Evolutionary conservation across 2,113 vertebrate species (phyloP).

Genomic region (Cephalopholis sonnerati): DNA sequence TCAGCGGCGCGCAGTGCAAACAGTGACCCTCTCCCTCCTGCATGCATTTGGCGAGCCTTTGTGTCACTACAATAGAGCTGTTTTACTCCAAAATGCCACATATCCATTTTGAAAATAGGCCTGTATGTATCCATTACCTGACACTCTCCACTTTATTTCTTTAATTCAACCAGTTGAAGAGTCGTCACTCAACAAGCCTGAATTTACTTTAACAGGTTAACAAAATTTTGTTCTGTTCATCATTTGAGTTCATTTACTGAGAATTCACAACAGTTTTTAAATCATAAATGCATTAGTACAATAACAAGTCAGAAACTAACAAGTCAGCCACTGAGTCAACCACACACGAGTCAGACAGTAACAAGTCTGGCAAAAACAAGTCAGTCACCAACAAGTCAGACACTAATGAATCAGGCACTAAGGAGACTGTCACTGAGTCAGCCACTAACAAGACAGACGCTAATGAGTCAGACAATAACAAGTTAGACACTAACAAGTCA

Average conservation of each 20-base stretch:
- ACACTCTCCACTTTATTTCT: background rate
- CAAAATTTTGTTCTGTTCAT: background rate
- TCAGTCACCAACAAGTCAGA: background rate
- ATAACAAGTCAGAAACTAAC: background rate
- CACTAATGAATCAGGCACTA: background rate
- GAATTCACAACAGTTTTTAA: background rate
- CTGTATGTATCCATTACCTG: background rate
- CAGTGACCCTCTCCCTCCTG: slow-evolving; percentile 13
- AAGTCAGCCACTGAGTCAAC: background rate
- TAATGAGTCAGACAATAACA: background rate
- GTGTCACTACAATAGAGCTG: slow-evolving; percentile 13
- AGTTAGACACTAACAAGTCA: background rate
- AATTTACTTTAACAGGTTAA: background rate
- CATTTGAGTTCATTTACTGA: slow-evolving; percentile 4
- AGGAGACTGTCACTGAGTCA: background rate
- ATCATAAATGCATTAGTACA: background rate
- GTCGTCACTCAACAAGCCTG: background rate
- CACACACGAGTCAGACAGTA: background rate
- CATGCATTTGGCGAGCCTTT: slow-evolving; percentile 20
- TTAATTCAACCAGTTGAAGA: background rate
- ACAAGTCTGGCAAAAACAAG: background rate
- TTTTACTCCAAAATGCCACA: slow-evolving; percentile 22
- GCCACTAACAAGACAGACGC: background rate
- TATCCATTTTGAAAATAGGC: slow-evolving; percentile 14
- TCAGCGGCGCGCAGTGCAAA: slow-evolving; percentile 50